phyloP scores from a whole-genome alignment of 2,797 vertebrate species.

The Propithecus perrieri region DNA sequence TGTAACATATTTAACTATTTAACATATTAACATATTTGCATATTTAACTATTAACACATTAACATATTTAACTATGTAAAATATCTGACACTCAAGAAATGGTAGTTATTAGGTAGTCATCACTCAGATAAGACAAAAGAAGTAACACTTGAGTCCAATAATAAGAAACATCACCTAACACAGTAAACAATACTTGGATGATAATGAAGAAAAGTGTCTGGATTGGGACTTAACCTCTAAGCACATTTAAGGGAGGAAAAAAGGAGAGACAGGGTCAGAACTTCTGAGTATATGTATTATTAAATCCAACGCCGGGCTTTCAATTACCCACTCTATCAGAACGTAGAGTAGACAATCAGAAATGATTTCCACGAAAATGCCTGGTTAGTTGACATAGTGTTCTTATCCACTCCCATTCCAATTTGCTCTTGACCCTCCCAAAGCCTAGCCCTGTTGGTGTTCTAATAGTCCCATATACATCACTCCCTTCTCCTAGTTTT shows the following conservation, averaged over 20 bases:
- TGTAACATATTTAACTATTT: too few relatives aligned
- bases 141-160: neutral
- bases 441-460: neutral
- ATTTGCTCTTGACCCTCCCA: neutral
- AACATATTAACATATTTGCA: too few relatives aligned
- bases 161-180: neutral
- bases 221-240: neutral
- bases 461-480: neutral
- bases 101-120: neutral
- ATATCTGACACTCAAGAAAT: conserved; percentile 1
- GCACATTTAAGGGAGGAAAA: neutral
- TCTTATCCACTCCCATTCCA: neutral
- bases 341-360: neutral
- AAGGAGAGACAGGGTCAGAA: neutral
- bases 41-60: too few relatives aligned
- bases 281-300: neutral
- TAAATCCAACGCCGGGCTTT: neutral
- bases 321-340: neutral
- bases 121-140: neutral
- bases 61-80: neutral
- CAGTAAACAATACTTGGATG: neutral
- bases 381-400: neutral
- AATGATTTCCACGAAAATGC: neutral
- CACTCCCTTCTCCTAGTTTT: neutral
- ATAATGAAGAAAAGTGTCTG: neutral